Percentiles rank a stretch among this genome's conserved stretches.
Evolutionary conservation across 1,140 invertebrate species (phyloP).

Genomic region (Drosophila nigrodunni): DNA sequence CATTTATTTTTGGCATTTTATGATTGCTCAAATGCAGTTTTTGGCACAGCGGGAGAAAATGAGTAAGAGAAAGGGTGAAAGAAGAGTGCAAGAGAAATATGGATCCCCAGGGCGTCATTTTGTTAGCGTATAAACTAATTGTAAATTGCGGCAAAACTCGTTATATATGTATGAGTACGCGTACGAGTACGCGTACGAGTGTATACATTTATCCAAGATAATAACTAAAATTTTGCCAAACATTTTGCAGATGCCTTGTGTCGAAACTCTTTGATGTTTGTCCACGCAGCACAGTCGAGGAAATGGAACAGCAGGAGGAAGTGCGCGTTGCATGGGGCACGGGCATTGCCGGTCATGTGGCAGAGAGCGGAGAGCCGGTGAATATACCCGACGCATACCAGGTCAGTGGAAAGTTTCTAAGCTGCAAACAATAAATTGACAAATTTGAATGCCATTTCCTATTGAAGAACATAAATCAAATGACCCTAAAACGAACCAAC

Average conservation of each 20-base stretch:
- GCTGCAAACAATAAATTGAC: slow-evolving; percentile 53
- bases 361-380: slow-evolving; percentile 95
- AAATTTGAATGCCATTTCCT: slow-evolving; percentile 72
- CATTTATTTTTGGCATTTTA: slow-evolving; percentile 79
- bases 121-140: slow-evolving; percentile 60
- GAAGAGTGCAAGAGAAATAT: neutral
- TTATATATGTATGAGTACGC: no score
- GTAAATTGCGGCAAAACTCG: slow-evolving; percentile 39
- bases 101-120: slow-evolving; percentile 42
- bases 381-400: slow-evolving; percentile 98
- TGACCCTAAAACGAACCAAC: slow-evolving; percentile 9
- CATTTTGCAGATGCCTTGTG: slow-evolving; percentile 89
- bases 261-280: slow-evolving; percentile 98
- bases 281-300: slow-evolving; percentile 93
- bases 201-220: slow-evolving; percentile 33
- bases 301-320: slow-evolving; percentile 96
- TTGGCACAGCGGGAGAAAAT: neutral
- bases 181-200: neutral
- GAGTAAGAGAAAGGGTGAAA: neutral
- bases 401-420: slow-evolving; percentile 86
- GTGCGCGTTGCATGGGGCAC: slow-evolving; percentile 95
- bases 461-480: slow-evolving; percentile 65
- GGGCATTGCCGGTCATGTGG: slow-evolving; percentile 97
- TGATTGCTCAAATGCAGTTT: slow-evolving; percentile 52
- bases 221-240: slow-evolving; percentile 2